Evolutionary conservation across 2,888 invertebrate genomes (phyloP).

Genomic region (Dascillus cervinus): DNA sequence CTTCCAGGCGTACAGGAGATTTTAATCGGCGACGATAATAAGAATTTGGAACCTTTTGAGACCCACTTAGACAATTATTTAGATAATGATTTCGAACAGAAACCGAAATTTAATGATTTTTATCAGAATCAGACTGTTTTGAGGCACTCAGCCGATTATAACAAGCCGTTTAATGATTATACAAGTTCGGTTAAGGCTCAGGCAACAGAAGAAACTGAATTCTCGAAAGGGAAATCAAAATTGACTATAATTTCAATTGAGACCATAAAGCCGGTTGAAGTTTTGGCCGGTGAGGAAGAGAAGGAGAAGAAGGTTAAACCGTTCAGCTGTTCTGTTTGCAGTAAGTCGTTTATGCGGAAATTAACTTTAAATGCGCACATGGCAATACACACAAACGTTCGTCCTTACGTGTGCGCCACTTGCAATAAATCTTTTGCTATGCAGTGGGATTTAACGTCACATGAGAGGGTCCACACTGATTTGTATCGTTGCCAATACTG

Average conservation of each 20-base stretch:
- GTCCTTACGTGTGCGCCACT: constrained; percentile 34
- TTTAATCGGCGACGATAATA: too few relatives aligned
- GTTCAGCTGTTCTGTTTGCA: constrained; percentile 34
- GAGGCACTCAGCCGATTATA: constrained; percentile 20
- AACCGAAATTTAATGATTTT: too few relatives aligned
- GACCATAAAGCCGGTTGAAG: constrained; percentile 6
- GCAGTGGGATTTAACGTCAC: constrained; percentile 35
- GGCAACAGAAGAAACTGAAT: constrained; percentile 4
- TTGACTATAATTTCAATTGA: neutral
- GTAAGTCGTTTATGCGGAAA: constrained; percentile 32
- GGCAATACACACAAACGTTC: constrained; percentile 33
- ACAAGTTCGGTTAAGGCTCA: constrained; percentile 3
- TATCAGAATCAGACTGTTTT: constrained; percentile 17
- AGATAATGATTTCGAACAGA: too few relatives aligned
- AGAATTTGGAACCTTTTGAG: constrained; percentile 8
- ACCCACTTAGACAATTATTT: too few relatives aligned
- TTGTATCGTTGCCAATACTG: constrained; percentile 35
- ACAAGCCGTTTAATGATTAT: constrained; percentile 3
- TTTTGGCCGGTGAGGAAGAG: neutral
- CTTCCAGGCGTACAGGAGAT: too few relatives aligned
- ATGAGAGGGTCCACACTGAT: constrained; percentile 35
- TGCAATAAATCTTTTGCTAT: constrained; percentile 36
- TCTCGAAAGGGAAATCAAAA: neutral
- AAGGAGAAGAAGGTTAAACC: constrained; percentile 19
- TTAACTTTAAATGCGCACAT: constrained; percentile 36